Base-by-base conservation (phyloP, 2,888 invertebrate genomes). In the Aleiodes testaceus region DNA sequence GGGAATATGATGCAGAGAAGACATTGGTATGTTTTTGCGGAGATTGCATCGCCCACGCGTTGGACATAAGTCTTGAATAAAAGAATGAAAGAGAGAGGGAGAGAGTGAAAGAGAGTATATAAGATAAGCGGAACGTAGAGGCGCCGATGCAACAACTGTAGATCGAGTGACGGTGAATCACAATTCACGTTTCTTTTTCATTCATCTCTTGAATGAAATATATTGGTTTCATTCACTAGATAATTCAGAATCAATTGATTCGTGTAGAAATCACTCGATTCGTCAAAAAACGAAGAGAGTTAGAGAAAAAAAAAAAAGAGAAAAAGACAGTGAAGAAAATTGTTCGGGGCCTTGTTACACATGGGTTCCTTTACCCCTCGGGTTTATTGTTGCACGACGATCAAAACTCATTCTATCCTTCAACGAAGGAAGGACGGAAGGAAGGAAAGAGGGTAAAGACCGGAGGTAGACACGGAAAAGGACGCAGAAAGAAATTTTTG, bases 351-450 rank as follows among this genome's bases (percentile, higher is more conserved):
- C n/a, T 55, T 2, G 59, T 18, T 16, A 36, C 59, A 63, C 12
- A 44, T 42, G 30, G 55, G 66, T 50, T 55, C 59, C 5, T 36
- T 59, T 45, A 22, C 76, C 70, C 79, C 73, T 75, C 77, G 78
- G 77, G 79, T 78, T 83, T 81, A 84, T 80, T 82, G 82, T 83
- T 79, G 84, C 83, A 81, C 80, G 81, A 85, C 80, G 77, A 61
- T 74, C 47, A n/a, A 12, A 36, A 36, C 59, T 53, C 45, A 75
- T 52, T 59, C 66, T 72, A 76, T 75, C 36, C 36, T 36, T 77
- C 75, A 77, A 78, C 81, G 80, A 83, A 80, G 81, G 72, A 81
- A 80, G 80, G 80, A 82, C 80, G 79, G 73, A 26, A 79, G 69
- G 73, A 76, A 76, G 74, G 69, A 72, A 77, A 72, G 72, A 75